Percentiles rank a stretch among this genome's conserved stretches.
Conservation (phyloP, 2,113 vertebrate genomes). For the Plecturocebus donacophilus region DNA sequence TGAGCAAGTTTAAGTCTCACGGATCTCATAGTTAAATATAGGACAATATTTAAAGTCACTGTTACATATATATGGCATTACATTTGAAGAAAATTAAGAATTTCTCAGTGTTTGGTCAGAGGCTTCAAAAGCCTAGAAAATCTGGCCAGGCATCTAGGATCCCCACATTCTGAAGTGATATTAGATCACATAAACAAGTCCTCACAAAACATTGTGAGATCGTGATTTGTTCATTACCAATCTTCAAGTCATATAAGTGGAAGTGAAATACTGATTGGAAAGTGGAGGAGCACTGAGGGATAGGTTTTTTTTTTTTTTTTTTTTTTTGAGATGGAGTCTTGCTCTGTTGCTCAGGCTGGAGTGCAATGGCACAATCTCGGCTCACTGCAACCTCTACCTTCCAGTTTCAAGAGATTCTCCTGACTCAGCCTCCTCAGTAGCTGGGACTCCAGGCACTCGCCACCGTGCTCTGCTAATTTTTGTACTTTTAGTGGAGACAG, state of each 20-base stretch:
- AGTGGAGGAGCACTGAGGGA: not conserved
- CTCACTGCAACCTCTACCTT: too few species aligned
- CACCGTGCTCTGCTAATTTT: too few species aligned
- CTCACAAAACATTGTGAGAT: not conserved
- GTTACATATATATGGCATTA: not conserved
- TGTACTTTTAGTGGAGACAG: too few species aligned
- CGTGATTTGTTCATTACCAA: not conserved
- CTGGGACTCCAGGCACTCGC: too few species aligned
- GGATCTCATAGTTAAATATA: not conserved
- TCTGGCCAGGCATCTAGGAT: not conserved
- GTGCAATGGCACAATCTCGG: too few species aligned
- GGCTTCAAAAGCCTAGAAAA: not conserved
- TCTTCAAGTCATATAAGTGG: not conserved
- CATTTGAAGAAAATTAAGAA: not conserved
- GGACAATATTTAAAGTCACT: not conserved
- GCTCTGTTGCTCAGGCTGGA: not conserved
- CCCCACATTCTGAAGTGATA: not conserved
- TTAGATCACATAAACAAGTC: not conserved
- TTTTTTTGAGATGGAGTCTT: not conserved
- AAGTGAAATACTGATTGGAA: not conserved
- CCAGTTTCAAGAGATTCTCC: too few species aligned
- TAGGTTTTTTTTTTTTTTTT: not conserved
- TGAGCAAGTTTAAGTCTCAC: not conserved
- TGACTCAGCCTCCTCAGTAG: too few species aligned
- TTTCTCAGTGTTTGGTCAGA: not conserved